A percentile compares a stretch with the other conserved stretches of the same genome.
These are phyloP conservation scores for Archegozetes longisetosus DNA, from an alignment of 1,140 invertebrate species.

Conservation along the genomic window DNA sequence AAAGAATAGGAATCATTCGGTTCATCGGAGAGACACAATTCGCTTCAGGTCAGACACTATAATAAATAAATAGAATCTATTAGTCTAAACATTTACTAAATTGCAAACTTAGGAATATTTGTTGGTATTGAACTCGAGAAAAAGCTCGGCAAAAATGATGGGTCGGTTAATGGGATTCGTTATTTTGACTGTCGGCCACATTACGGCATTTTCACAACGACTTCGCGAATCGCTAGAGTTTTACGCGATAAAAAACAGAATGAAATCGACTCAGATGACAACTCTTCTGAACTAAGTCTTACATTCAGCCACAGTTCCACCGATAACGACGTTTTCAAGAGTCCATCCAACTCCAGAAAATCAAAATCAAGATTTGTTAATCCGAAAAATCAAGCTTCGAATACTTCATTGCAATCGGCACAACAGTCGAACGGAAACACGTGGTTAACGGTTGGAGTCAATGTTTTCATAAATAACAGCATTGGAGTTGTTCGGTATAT, in stretches of 20 bases:
- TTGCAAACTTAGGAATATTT: too few relatives aligned
- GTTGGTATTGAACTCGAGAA: conserved; percentile 77
- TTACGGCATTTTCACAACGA: background rate
- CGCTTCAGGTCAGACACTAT: too few relatives aligned
- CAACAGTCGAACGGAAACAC: conserved; percentile 10
- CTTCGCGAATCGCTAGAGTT: background rate
- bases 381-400: background rate
- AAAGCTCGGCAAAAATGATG: conserved; percentile 79
- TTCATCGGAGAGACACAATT: conserved; percentile 72
- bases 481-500: conserved; percentile 23
- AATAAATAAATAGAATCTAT: too few relatives aligned
- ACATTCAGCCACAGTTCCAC: conserved; percentile 30
- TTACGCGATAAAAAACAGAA: conserved; percentile 24
- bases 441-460: conserved; percentile 30
- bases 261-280: conserved; percentile 7
- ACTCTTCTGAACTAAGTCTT: background rate
- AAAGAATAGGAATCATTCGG: conserved; percentile 35
- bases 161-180: conserved; percentile 66
- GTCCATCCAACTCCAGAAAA: background rate
- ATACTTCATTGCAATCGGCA: too few relatives aligned
- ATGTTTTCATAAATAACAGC: conserved; percentile 33
- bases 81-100: too few relatives aligned
- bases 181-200: conserved; percentile 63
- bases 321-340: too few relatives aligned
- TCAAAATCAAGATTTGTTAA: background rate